Evolutionary conservation across 1,140 invertebrate genomes (phyloP).

Genomic region (Sesamia nonagrioides): DNA sequence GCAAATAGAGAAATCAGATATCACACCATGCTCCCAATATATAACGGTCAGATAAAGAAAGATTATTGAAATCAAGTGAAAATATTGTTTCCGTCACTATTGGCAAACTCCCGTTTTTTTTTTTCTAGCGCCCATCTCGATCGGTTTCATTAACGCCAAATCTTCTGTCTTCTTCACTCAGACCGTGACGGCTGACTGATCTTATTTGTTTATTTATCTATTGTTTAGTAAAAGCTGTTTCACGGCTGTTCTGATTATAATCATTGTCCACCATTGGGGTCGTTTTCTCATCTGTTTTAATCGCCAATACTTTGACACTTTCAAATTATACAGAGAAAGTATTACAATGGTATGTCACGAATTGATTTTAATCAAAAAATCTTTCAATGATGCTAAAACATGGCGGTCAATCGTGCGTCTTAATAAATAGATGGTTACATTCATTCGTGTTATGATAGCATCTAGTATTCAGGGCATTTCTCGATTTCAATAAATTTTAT

Average conservation of each 20-base stretch:
- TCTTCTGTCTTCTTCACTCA: conserved; percentile 10
- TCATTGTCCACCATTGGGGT: conserved; percentile 27
- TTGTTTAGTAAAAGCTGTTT: conserved; percentile 43
- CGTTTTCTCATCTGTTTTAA: conserved; percentile 40
- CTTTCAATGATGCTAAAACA: conserved; percentile 41
- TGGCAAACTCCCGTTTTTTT: background rate
- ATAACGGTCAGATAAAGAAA: conserved; percentile 49
- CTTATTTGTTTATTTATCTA: conserved; percentile 42
- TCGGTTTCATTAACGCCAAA: conserved; percentile 19
- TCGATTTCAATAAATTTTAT: conserved; percentile 42
- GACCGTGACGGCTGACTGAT: conserved; percentile 42
- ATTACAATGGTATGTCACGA: conserved; percentile 45
- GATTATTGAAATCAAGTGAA: conserved; percentile 51
- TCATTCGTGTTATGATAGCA: conserved; percentile 41
- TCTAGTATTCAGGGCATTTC: conserved; percentile 46
- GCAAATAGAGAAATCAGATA: conserved; percentile 51
- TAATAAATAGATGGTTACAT: conserved; percentile 37
- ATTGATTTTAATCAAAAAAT: conserved; percentile 49
- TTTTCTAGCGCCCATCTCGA: background rate
- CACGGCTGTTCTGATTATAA: conserved; percentile 39
- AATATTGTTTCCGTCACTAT: conserved; percentile 41
- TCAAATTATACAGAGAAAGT: conserved; percentile 44
- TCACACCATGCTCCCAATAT: conserved; percentile 43
- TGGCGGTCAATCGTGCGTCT: conserved; percentile 36
- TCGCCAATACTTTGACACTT: conserved; percentile 50